Evolutionary conservation across 2,113 vertebrate species (phyloP).

Genomic region (Aegotheles bennettii): DNA sequence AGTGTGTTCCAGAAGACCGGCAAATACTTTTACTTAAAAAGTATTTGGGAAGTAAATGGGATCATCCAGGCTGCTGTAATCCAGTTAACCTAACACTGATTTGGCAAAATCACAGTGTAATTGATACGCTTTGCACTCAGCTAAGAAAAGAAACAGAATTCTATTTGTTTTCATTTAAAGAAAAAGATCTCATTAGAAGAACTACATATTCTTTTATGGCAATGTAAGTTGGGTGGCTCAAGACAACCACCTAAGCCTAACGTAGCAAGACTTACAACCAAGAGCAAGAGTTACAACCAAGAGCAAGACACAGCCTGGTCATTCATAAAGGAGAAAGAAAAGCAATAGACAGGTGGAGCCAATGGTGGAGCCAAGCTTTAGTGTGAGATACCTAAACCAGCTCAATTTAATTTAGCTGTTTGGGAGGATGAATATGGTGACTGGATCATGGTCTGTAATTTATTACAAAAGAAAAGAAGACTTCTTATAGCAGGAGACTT

Average conservation of each 20-base stretch:
- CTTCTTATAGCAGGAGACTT: background rate
- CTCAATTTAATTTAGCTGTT: background rate
- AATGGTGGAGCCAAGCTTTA: background rate
- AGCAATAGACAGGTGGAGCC: background rate
- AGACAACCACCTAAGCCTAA: background rate
- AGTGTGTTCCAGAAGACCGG: background rate
- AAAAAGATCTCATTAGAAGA: background rate
- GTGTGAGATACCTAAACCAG: background rate
- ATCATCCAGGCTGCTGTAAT: background rate
- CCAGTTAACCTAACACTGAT: background rate
- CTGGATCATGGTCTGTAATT: background rate
- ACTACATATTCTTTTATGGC: background rate
- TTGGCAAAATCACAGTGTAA: background rate
- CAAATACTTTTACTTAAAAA: background rate
- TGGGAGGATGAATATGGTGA: background rate
- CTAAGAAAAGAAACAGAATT: background rate
- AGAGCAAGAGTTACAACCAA: background rate
- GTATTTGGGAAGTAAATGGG: background rate
- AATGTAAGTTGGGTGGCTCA: background rate
- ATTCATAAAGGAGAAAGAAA: background rate
- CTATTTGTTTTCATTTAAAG: background rate
- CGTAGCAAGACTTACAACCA: background rate
- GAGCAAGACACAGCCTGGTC: background rate
- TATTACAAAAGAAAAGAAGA: background rate
- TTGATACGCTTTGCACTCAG: background rate